phyloP scores from a whole-genome alignment of 2,113 vertebrate genomes.

The Falco punctatus region DNA sequence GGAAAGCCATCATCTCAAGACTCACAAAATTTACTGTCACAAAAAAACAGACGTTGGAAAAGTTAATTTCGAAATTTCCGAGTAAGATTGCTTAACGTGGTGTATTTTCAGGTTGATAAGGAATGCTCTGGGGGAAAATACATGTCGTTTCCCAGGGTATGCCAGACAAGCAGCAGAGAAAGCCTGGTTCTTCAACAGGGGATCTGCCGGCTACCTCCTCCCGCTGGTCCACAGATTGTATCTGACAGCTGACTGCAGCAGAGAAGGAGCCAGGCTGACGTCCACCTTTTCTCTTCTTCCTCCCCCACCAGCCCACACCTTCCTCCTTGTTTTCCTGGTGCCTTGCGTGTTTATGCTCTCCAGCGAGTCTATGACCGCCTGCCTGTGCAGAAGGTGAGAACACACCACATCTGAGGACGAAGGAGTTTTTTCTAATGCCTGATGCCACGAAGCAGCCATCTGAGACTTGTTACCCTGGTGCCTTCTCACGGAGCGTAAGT shows the following conservation, averaged over 20 bases:
- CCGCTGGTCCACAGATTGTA: fast-evolving
- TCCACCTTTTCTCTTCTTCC: not conserved
- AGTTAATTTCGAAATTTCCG: not conserved
- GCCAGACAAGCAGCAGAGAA: not conserved
- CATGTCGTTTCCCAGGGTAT: fast-evolving
- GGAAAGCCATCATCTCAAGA: not conserved
- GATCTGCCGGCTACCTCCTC: not conserved
- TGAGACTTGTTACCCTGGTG: no score
- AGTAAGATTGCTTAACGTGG: not conserved
- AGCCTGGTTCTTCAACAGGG: not conserved
- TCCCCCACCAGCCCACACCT: not conserved
- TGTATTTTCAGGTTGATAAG: not conserved
- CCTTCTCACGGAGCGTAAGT: not conserved
- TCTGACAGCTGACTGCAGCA: fast-evolving
- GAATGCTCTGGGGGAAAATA: not conserved
- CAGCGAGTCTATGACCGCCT: not conserved
- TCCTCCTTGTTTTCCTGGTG: not conserved
- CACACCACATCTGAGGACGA: not conserved
- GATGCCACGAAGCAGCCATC: not conserved
- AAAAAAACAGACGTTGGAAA: not conserved
- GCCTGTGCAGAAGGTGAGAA: not conserved
- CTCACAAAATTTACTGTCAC: fast-evolving
- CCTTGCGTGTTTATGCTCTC: fast-evolving
- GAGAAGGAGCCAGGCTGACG: not conserved
- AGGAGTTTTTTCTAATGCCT: not conserved